These are phyloP conservation scores for Acrocephalus kingi DNA, from an alignment of 2,113 vertebrate species.

Conservation along the genomic window DNA sequence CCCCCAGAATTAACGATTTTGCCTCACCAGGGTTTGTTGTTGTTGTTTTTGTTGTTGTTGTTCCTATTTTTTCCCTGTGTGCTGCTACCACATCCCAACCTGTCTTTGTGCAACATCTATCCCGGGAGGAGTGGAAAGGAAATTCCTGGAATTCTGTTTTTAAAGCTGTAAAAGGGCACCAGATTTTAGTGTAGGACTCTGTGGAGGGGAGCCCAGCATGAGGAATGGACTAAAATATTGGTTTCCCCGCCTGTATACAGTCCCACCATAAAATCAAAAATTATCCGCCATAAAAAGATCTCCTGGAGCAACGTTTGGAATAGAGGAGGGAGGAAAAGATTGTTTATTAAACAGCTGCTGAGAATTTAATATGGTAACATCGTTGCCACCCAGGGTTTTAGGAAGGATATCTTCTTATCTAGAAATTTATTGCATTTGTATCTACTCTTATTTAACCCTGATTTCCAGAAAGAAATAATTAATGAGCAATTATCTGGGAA, in stretches of 20 bases:
- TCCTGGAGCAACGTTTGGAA: slow-evolving; percentile 59
- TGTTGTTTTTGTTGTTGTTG: background rate
- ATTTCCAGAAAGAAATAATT: slow-evolving; percentile 50
- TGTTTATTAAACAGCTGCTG: slow-evolving; percentile 66
- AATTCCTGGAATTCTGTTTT: background rate
- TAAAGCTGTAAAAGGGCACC: background rate
- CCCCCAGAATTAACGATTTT: background rate
- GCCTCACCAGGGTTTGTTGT: background rate
- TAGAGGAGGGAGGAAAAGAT: slow-evolving; percentile 13
- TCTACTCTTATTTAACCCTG: slow-evolving; percentile 33
- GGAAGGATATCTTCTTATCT: slow-evolving; percentile 59
- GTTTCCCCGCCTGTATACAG: slow-evolving; percentile 64
- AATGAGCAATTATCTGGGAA: slow-evolving; percentile 39
- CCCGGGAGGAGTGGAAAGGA: background rate
- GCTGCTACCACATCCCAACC: background rate
- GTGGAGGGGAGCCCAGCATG: slow-evolving; percentile 51
- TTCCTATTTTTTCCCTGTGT: fast-evolving
- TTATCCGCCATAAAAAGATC: slow-evolving; percentile 65
- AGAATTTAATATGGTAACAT: slow-evolving; percentile 59
- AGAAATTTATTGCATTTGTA: slow-evolving; percentile 44
- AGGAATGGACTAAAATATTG: slow-evolving; percentile 49
- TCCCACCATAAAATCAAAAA: slow-evolving; percentile 49
- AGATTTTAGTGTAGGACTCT: slow-evolving; percentile 52
- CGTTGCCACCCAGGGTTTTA: slow-evolving; percentile 61
- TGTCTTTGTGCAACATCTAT: background rate